Conservation (phyloP, 2,113 vertebrate genomes). For the Callaeas wilsoni region DNA sequence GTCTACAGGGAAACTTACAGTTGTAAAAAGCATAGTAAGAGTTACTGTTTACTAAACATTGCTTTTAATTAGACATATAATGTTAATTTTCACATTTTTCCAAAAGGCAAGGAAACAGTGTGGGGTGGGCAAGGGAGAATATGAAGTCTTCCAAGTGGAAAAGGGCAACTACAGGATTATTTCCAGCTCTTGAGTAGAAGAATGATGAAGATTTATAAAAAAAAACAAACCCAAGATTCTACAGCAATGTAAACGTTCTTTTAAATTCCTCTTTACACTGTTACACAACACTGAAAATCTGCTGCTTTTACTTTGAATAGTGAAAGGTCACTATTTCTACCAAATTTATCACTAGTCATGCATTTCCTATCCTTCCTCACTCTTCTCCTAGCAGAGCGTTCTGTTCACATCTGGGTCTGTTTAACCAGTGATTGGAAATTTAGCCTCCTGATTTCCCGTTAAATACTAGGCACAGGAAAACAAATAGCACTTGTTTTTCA, state of each 20-base stretch:
- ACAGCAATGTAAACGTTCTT: background rate
- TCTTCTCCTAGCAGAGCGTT: conserved; percentile 4
- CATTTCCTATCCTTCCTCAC: conserved; percentile 50
- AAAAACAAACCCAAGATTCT: background rate
- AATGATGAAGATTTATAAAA: background rate
- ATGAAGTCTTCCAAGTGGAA: conserved; percentile 6
- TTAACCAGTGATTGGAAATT: conserved; percentile 82
- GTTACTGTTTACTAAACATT: background rate
- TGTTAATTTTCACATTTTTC: conserved; percentile 1
- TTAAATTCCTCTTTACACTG: conserved; percentile 46
- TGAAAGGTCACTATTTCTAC: conserved; percentile 41
- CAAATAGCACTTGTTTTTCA: conserved; percentile 85
- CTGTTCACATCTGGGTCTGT: conserved; percentile 75
- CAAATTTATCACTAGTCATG: conserved; percentile 32
- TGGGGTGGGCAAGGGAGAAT: background rate
- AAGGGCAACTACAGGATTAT: conserved; percentile 26
- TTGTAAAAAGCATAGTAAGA: background rate
- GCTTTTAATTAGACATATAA: background rate
- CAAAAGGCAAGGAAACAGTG: background rate
- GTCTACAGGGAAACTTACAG: background rate
- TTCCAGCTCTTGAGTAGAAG: conserved; percentile 35
- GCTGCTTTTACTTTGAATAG: conserved; percentile 26
- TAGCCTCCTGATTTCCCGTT: conserved; percentile 81
- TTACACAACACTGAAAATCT: conserved; percentile 18
- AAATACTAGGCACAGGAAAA: conserved; percentile 81